Evolutionary conservation across 2,888 invertebrate species (phyloP).

Genomic region (Autographa pulchrina): DNA sequence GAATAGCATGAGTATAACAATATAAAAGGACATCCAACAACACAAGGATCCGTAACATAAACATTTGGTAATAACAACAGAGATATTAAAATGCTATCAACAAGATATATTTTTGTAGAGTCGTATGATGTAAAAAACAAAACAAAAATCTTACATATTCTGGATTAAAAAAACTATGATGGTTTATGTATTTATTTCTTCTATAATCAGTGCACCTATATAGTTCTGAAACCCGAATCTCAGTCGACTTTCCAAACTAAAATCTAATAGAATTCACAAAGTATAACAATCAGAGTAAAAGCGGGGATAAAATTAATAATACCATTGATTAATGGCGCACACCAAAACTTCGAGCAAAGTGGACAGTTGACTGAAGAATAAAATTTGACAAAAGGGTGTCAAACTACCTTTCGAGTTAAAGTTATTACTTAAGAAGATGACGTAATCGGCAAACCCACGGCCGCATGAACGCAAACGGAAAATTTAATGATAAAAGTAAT

Average conservation of each 20-base stretch:
- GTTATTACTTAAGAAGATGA: constrained; percentile 35
- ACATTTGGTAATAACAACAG: no score
- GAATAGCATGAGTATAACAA: no score
- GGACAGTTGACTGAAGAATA: constrained; percentile 30
- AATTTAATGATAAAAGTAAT: constrained; percentile 59
- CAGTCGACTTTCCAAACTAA: not conserved
- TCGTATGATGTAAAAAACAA: no score
- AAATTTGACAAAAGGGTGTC: constrained; percentile 51
- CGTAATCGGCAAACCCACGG: constrained; percentile 39
- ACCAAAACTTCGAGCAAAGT: not conserved
- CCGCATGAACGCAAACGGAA: constrained; percentile 46
- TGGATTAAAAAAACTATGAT: no score
- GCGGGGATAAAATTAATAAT: not conserved
- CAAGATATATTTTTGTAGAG: no score
- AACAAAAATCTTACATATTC: no score
- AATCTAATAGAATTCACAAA: constrained; percentile 11
- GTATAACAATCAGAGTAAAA: constrained; percentile 10
- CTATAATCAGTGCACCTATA: no score
- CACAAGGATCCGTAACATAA: no score
- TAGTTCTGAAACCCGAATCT: no score
- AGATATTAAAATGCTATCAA: no score
- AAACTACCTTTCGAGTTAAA: constrained; percentile 33
- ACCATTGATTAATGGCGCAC: not conserved
- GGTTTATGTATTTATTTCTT: no score
- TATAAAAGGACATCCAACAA: no score